Base-by-base conservation (phyloP, 2,113 vertebrate species). In the Myxocyprinus asiaticus region DNA sequence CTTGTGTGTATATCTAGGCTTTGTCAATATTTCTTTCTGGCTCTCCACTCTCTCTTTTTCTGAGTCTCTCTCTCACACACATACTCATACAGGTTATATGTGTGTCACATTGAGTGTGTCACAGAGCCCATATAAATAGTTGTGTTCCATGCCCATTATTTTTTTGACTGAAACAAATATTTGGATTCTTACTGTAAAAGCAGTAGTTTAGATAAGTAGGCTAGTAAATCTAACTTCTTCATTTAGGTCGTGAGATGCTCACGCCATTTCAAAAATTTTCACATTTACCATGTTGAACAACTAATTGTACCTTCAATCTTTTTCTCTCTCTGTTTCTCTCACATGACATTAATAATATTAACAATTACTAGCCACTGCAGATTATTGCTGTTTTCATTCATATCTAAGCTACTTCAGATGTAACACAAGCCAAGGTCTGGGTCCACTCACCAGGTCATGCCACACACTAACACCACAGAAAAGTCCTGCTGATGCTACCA, bases 1-100 rank as follows among this genome's bases (percentile, higher is more conserved):
- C 92, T 93, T 92, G 93, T 93, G 91, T 93, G 91, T 94, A 90
- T 94, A 92, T 92, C 90, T 89, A 90, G 88, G 88, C 88, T 93
- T 89, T 92, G 92, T 92, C 93, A 94, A 94, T 94, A 94, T 92
- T 92, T 94, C 91, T 93, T 92, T 90, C 93, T 91, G 89, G 88
- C 91, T 86, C 86, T 85, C 86, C n/a, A 59, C 47, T 69, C 15
- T 80, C 74, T 79, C 81, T 78, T 76, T 69, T 43, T 43, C 50
- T 43, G 5, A 33, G 22, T 33, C 22, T 33, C 22, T 33, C 22
- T 71, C 44, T 59, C 56, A 42, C 67, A 50, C 53, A 53, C 69
- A 12, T 22, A 22, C 11, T 42, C 8, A 45, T 3, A 15, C 2
- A 47, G 17, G n/a, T 58, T 44, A 44, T 44, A 44, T 71, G 68